Conservation (phyloP, 2,888 invertebrate species). For the Drosophila koepferae region DNA sequence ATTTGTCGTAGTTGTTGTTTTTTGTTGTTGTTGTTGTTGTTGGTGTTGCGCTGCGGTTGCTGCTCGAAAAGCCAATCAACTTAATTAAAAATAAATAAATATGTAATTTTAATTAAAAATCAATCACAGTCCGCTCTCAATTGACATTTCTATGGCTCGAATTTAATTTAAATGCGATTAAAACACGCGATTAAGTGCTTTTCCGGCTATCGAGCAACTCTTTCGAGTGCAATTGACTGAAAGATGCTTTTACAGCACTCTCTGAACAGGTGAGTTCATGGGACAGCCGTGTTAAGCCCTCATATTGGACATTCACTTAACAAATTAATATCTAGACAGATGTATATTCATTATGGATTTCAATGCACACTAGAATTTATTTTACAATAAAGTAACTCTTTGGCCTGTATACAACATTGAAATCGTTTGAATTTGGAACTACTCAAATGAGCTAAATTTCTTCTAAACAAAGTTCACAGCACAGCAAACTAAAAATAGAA, state of each 20-base stretch:
- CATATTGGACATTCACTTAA: neutral
- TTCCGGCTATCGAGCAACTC: slow-evolving; percentile 19
- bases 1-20: slow-evolving; percentile 22
- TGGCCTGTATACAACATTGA: neutral
- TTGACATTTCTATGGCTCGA: slow-evolving; percentile 40
- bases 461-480: no score
- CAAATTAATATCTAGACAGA: neutral
- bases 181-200: slow-evolving; percentile 28
- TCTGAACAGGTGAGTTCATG: neutral
- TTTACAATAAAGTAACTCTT: neutral
- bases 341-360: no score
- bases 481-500: no score
- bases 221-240: slow-evolving; percentile 35
- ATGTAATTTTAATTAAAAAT: slow-evolving; percentile 74
- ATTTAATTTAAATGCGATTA: slow-evolving; percentile 34
- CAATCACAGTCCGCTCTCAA: slow-evolving; percentile 56
- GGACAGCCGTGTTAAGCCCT: neutral
- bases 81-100: slow-evolving; percentile 74
- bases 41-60: slow-evolving; percentile 55
- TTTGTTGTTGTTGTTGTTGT: slow-evolving; percentile 9
- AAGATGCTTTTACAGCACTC: slow-evolving; percentile 7
- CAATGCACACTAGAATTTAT: neutral
- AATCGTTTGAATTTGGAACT: neutral
- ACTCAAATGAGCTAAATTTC: no score
- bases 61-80: slow-evolving; percentile 64